Evolutionary conservation across 2,113 vertebrate genomes (phyloP), one percentile per base, ranked within the genome.

Genomic region (Talpa occidentalis): DNA sequence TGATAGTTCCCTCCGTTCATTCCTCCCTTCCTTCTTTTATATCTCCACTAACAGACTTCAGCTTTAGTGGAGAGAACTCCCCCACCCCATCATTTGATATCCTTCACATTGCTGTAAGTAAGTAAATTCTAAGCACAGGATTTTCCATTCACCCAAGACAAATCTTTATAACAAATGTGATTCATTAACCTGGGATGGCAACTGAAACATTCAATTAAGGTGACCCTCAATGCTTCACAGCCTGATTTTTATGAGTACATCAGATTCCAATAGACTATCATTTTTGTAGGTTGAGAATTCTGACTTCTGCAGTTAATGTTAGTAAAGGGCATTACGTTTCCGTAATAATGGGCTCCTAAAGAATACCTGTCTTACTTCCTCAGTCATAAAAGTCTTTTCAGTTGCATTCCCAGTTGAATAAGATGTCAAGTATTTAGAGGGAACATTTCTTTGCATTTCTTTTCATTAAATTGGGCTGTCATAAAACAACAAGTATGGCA

Each of bases 71-170:
- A 2, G 12, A 9, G 7, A 60, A 6, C 28, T 4, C 30, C 35
- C 11, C 35, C 3, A 22, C 4, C 2, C 17, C 3, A 44, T 37
- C 32, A 26, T 16, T 69, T 86, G 64, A 28, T 91, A 93, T 89
- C 35, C 93, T 76, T 91, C 91, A 94, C 26, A 19, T 72, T 37
- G 44, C 73, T 94, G 11, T 94, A 21, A 91, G 28, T 95, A 28
- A 78, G n/a, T 59, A 88, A 94, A 96, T 26, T 72, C 72, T 94
- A 56, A 94, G 47, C 97, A 96, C 82, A 96, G 97, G 96, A 44
- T 82, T 94, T 88, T 79, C 2, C 0, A 6, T 74, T 30, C 47
- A 72, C 88, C 79, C 35, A 28, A 91, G 70, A 90, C 89, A 95
- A 89, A 82, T 92, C 37, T 72, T 52, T 95, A 32, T 56, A 81